These are phyloP conservation scores for Potamilus streckersoni DNA, from an alignment of 1,140 invertebrate species.

Conservation along the genomic window DNA sequence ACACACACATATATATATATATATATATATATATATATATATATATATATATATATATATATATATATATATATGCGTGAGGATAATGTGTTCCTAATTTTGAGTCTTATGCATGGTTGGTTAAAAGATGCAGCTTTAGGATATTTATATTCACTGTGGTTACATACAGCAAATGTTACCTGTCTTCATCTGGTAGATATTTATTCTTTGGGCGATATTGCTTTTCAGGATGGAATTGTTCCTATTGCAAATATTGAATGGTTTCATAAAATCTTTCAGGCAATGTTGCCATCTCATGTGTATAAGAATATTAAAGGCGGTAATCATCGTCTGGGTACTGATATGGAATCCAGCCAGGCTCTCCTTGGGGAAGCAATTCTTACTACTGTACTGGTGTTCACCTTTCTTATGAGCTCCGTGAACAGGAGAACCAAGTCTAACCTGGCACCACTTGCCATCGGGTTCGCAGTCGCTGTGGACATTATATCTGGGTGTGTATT, in stretches of 20 bases:
- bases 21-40: too few species aligned
- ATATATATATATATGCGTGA: too few species aligned
- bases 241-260: too few species aligned
- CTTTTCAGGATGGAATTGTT: too few species aligned
- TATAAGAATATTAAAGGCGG: constrained; percentile 43
- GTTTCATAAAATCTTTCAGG: constrained; percentile 29
- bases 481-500: neutral
- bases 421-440: constrained; percentile 44
- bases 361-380: constrained; percentile 58
- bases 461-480: too few species aligned
- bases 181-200: too few species aligned
- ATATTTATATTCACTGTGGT: too few species aligned
- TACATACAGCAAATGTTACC: too few species aligned
- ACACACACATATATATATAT: too few species aligned
- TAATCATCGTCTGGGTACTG: constrained; percentile 22
- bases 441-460: constrained; percentile 28
- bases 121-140: neutral
- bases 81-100: neutral
- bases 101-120: neutral
- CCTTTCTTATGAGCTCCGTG: constrained; percentile 58
- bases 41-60: too few species aligned
- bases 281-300: constrained; percentile 24
- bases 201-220: too few species aligned
- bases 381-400: constrained; percentile 57
- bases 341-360: constrained; percentile 37